Conservation (phyloP, 2,888 invertebrate genomes). For the Mystacides longicornis region DNA sequence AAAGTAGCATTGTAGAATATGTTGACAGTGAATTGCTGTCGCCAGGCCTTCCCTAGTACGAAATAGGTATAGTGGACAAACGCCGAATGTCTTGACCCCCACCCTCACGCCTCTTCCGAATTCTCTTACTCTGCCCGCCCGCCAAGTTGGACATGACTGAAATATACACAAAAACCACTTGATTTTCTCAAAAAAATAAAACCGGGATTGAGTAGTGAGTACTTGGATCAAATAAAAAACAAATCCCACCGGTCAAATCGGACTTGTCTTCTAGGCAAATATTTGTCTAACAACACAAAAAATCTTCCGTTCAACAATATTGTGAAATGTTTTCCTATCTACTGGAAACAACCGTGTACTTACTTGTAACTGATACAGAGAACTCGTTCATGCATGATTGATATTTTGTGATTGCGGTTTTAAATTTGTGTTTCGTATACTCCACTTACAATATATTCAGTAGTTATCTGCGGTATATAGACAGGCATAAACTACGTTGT, state of each 20-base stretch:
- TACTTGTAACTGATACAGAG: no score
- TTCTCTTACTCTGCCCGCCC: neutral
- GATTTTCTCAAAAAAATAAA: constrained; percentile 1
- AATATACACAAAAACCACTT: constrained; percentile 7
- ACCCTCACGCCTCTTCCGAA: neutral
- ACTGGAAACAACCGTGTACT: no score
- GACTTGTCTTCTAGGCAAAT: neutral
- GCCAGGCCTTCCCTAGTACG: neutral
- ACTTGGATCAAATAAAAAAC: neutral
- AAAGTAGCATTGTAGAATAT: no score
- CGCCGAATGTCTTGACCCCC: constrained; percentile 6
- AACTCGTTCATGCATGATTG: no score
- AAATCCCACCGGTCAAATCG: neutral
- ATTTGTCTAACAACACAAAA: neutral
- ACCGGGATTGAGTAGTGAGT: no score
- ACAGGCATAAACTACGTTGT: no score
- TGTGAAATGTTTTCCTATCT: neutral
- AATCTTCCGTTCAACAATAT: neutral
- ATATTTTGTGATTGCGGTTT: no score
- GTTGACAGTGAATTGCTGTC: neutral
- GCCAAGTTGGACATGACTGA: constrained; percentile 7
- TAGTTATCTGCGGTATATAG: no score
- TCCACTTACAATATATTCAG: no score
- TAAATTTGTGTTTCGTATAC: no score
- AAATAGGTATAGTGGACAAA: neutral